Evolutionary conservation across 1,140 invertebrate species (phyloP).

Genomic region (Mercenaria mercenaria): DNA sequence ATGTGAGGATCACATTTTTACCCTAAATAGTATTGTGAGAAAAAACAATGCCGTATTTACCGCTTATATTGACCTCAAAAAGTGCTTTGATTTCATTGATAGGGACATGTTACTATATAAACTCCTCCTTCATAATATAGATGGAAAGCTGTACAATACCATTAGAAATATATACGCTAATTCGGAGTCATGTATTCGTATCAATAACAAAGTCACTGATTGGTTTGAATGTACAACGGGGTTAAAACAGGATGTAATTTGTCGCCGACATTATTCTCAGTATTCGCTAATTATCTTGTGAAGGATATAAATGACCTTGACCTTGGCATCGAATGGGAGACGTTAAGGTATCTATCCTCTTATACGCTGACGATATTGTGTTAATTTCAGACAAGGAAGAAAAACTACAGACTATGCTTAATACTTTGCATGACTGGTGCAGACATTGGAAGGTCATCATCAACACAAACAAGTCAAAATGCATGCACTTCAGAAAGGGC

Average conservation of each 20-base stretch:
- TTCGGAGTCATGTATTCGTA: too few species aligned
- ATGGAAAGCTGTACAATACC: too few species aligned
- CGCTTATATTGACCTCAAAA: neutral
- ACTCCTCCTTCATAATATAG: too few species aligned
- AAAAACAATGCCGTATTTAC: constrained; percentile 35
- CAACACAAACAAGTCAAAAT: constrained; percentile 65
- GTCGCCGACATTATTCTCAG: constrained; percentile 39
- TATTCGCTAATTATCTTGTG: constrained; percentile 66
- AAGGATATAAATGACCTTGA: constrained; percentile 50
- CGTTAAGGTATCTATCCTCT: constrained; percentile 36
- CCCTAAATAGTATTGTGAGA: constrained; percentile 36
- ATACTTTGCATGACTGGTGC: constrained; percentile 67
- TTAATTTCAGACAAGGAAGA: constrained; percentile 42
- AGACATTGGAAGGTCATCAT: constrained; percentile 60
- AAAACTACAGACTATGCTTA: constrained; percentile 53
- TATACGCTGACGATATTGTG: constrained; percentile 71
- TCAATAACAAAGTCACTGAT: neutral
- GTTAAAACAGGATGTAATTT: constrained; percentile 26
- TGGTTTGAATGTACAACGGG: constrained; percentile 9
- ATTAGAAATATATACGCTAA: too few species aligned
- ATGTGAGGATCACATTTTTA: constrained; percentile 53
- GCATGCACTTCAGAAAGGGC: constrained; percentile 67
- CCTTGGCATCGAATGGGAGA: constrained; percentile 46
- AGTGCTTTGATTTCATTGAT: constrained; percentile 38
- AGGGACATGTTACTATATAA: too few species aligned